Conservation (phyloP, 2,888 invertebrate genomes). For the Ptycholaimellus sp. region DNA sequence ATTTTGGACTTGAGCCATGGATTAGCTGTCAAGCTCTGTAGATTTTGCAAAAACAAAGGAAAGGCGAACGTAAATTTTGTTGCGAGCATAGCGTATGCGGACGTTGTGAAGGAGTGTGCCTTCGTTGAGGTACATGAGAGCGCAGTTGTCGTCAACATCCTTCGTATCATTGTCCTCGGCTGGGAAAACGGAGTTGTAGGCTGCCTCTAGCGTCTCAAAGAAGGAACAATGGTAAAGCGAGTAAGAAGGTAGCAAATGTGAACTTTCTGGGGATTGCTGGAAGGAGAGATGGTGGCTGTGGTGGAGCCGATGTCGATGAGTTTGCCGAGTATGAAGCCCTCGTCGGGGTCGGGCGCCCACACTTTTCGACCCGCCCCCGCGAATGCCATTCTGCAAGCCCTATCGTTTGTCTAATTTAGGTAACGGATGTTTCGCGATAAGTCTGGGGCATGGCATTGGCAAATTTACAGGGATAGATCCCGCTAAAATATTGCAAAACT, state of each 20-base stretch:
- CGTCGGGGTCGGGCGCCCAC: slow-evolving; percentile 69
- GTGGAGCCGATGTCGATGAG: slow-evolving; percentile 50
- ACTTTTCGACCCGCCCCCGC: slow-evolving; percentile 44
- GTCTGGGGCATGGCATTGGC: too few relatives aligned
- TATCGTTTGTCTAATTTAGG: too few relatives aligned
- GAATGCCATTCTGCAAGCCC: too few relatives aligned
- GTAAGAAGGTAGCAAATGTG: slow-evolving; percentile 7
- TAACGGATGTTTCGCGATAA: too few relatives aligned
- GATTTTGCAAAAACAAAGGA: neutral
- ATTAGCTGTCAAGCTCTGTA: too few relatives aligned
- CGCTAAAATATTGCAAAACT: too few relatives aligned
- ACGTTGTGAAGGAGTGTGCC: slow-evolving; percentile 81
- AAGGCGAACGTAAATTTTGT: slow-evolving; percentile 73
- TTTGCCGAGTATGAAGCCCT: slow-evolving; percentile 67
- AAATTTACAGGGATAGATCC: too few relatives aligned
- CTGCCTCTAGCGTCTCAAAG: slow-evolving; percentile 40
- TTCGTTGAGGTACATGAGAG: slow-evolving; percentile 90
- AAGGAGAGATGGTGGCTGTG: slow-evolving; percentile 36
- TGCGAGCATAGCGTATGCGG: slow-evolving; percentile 62
- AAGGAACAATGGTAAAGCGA: neutral
- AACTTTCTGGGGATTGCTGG: slow-evolving; percentile 5
- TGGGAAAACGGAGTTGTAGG: slow-evolving; percentile 64
- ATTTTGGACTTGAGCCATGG: too few relatives aligned
- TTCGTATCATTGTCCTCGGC: slow-evolving; percentile 61
- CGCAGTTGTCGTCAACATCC: slow-evolving; percentile 86